These are phyloP conservation scores for Acrobasis repandana DNA, from an alignment of 2,888 invertebrate species.

Conservation along the genomic window DNA sequence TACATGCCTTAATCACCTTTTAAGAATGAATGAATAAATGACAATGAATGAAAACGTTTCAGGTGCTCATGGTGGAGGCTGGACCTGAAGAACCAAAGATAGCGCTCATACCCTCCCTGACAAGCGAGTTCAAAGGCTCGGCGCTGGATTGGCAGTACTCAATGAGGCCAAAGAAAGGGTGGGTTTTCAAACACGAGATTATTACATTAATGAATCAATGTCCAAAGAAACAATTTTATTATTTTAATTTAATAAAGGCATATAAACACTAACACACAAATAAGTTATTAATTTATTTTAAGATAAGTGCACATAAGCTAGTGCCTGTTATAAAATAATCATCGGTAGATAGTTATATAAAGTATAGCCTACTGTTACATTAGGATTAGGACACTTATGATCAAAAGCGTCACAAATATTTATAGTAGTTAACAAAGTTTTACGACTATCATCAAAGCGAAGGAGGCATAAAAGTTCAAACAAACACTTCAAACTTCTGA, in stretches of 20 bases:
- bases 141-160: conserved; percentile 68
- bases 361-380: neutral
- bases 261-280: no score
- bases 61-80: conserved; percentile 70
- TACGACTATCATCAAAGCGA: conserved; percentile 3
- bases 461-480: neutral
- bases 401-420: neutral
- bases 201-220: neutral
- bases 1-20: no score
- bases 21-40: no score
- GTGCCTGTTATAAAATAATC: neutral
- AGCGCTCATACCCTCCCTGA: conserved; percentile 69
- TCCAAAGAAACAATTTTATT: no score
- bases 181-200: conserved; percentile 31
- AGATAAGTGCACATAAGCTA: no score
- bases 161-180: conserved; percentile 75
- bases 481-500: neutral
- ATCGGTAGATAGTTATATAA: neutral
- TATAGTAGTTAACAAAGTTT: neutral
- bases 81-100: conserved; percentile 73
- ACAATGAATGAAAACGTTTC: conserved; percentile 7
- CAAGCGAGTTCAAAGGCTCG: conserved; percentile 71
- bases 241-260: no score
- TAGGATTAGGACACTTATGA: neutral
- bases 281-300: no score